These are phyloP conservation scores for Micropoecilia bifurca DNA, from an alignment of 2,797 vertebrate species.

Conservation along the genomic window DNA sequence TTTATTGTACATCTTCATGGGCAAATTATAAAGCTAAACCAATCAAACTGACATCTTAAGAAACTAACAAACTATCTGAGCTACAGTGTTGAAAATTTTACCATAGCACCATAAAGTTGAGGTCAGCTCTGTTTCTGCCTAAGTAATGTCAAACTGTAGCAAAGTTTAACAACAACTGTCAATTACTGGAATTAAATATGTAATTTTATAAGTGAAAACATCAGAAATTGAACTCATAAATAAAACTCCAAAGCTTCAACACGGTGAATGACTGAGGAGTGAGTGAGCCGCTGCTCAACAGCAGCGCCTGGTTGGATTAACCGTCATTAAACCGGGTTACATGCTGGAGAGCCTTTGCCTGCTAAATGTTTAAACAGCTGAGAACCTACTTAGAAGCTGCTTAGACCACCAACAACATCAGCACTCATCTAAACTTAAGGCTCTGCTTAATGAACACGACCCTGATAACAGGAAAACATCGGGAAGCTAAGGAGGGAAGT, in stretches of 20 bases:
- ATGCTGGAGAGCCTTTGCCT: slow-evolving; percentile 36
- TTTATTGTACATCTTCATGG: neutral
- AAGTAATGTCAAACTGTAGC: neutral
- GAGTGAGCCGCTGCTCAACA: slow-evolving; percentile 49
- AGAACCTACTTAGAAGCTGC: slow-evolving; percentile 37
- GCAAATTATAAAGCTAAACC: neutral
- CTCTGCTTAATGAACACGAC: slow-evolving; percentile 5
- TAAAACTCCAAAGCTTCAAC: slow-evolving; percentile 42
- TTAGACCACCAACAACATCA: slow-evolving; percentile 28
- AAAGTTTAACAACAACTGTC: slow-evolving; percentile 1
- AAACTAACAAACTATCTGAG: too few relatives aligned
- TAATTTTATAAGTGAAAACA: slow-evolving; percentile 32
- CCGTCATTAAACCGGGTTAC: slow-evolving; percentile 52
- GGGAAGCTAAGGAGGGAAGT: neutral
- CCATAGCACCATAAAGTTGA: neutral
- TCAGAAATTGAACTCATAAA: slow-evolving; percentile 34
- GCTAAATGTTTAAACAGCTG: slow-evolving; percentile 46
- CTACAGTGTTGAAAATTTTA: neutral
- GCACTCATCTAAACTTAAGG: slow-evolving; percentile 12
- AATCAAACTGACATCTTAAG: neutral
- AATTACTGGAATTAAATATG: slow-evolving; percentile 18
- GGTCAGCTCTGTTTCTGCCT: neutral
- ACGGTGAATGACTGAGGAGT: slow-evolving; percentile 40
- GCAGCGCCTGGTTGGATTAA: slow-evolving; percentile 43
- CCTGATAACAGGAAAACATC: neutral